A percentile compares a stretch with the other conserved stretches of the same genome.
Evolutionary conservation across 2,113 vertebrate genomes (phyloP).

Genomic region (Struthidea cinerea): DNA sequence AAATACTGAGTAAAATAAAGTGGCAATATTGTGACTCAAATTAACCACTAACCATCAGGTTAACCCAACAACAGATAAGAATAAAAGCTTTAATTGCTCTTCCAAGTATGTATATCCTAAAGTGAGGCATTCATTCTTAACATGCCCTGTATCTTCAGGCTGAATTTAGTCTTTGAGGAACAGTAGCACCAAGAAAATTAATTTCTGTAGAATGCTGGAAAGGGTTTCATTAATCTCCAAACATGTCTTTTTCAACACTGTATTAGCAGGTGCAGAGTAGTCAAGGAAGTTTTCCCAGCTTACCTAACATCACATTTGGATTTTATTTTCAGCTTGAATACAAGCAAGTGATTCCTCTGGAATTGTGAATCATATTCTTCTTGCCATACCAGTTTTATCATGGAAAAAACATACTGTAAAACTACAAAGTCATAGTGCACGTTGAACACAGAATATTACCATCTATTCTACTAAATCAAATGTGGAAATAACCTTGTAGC

Average conservation of each 20-base stretch:
- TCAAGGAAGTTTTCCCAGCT: not conserved
- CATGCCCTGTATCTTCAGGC: rapidly evolving
- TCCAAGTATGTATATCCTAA: not conserved
- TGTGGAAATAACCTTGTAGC: not conserved
- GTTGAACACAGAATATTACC: not conserved
- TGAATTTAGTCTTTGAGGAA: not conserved
- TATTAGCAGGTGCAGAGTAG: not conserved
- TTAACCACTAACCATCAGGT: not conserved
- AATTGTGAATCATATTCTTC: not conserved
- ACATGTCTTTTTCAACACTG: not conserved
- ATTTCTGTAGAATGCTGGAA: not conserved
- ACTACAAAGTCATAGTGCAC: not conserved
- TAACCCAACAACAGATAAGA: not conserved
- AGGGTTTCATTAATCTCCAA: not conserved
- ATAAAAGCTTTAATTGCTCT: not conserved
- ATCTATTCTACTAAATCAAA: not conserved
- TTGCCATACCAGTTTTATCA: not conserved
- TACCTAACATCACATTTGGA: not conserved
- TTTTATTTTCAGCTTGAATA: not conserved
- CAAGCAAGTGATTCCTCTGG: not conserved
- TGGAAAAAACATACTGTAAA: not conserved
- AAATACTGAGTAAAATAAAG: not conserved
- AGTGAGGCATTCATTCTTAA: not conserved
- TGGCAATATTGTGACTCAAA: not conserved
- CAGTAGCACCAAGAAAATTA: not conserved